Conservation (phyloP, 2,113 vertebrate genomes). For the Pituophis catenifer region DNA sequence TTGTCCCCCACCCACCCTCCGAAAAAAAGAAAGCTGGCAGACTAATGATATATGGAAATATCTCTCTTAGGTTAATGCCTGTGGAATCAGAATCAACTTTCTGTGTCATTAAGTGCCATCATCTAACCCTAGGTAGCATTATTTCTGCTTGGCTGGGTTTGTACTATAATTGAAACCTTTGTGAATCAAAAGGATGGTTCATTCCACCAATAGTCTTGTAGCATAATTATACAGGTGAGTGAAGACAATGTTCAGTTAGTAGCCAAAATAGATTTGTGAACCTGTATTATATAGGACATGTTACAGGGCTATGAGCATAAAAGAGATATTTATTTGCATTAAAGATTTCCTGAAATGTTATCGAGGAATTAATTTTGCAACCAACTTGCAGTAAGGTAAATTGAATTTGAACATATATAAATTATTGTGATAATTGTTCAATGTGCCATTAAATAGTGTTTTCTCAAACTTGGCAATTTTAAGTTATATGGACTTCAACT, state of each 20-base stretch:
- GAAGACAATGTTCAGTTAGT: not conserved
- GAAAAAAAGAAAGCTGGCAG: not conserved
- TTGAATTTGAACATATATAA: conserved; percentile 72
- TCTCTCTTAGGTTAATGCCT: not conserved
- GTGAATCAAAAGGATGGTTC: not conserved
- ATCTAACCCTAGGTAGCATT: not conserved
- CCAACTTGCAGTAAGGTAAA: conserved; percentile 70
- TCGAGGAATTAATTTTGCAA: conserved; percentile 74
- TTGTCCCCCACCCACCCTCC: not conserved
- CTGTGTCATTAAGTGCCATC: not conserved
- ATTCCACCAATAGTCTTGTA: not conserved
- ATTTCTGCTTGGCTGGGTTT: not conserved
- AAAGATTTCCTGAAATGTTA: conserved; percentile 68
- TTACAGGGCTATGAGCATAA: conserved; percentile 34
- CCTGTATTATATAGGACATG: not conserved
- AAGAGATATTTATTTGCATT: conserved; percentile 47
- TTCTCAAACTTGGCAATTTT: not conserved
- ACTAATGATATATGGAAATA: not conserved
- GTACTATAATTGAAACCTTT: not conserved
- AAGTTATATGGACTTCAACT: not conserved
- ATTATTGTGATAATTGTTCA: conserved; percentile 85
- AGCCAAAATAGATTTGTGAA: conserved; percentile 15
- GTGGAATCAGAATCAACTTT: not conserved
- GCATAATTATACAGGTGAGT: conserved; percentile 9
- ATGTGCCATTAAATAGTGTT: conserved; percentile 77